phyloP scores from a whole-genome alignment of 2,888 invertebrate genomes.

The Melinaea marsaeus region DNA sequence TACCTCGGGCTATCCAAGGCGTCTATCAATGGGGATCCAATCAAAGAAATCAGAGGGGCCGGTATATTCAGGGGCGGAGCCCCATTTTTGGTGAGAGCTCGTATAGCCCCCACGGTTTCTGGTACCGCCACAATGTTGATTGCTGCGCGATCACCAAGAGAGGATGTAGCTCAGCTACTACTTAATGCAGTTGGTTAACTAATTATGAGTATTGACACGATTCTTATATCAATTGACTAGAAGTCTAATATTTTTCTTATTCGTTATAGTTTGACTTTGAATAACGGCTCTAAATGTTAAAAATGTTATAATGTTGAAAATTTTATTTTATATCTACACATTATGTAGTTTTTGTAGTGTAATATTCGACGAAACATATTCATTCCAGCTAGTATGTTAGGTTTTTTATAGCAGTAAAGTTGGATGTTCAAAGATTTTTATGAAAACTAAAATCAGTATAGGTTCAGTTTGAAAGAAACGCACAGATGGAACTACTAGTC shows the following conservation, averaged over 20 bases:
- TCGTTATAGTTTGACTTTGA: no score
- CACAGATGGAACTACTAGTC: no score
- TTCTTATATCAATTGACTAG: conserved; percentile 3
- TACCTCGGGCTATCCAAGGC: conserved; percentile 59
- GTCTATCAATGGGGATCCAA: conserved; percentile 59
- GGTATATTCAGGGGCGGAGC: conserved; percentile 95
- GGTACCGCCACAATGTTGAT: conserved; percentile 95
- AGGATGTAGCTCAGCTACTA: conserved; percentile 91
- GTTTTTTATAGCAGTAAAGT: no score
- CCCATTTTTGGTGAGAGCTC: conserved; percentile 91
- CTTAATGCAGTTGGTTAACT: conserved; percentile 89
- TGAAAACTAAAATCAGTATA: no score
- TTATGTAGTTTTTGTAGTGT: no score
- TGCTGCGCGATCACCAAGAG: conserved; percentile 90
- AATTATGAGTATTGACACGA: neutral
- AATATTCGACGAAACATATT: no score
- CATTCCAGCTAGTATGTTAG: no score
- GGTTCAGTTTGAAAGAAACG: no score
- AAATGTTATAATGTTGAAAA: no score
- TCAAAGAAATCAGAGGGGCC: conserved; percentile 64
- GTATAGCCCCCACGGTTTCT: conserved; percentile 83
- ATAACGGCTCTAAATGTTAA: no score
- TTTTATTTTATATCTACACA: no score
- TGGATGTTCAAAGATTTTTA: no score
- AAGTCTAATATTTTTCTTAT: neutral